Conservation (phyloP, 2,113 vertebrate species). For the Nanger granti region DNA sequence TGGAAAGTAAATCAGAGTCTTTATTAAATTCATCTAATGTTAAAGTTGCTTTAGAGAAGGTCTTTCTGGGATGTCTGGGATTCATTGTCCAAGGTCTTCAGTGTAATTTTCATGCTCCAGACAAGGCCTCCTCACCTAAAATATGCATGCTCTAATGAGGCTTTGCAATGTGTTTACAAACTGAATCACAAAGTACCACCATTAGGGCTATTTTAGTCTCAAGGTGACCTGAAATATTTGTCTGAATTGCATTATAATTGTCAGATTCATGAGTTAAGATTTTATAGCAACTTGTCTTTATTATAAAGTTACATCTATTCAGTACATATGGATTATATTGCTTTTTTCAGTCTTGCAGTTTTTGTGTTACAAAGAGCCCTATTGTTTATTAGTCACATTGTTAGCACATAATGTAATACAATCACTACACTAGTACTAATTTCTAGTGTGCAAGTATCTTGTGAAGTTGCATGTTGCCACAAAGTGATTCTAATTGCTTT, state of each 20-base stretch:
- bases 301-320: not conserved
- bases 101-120: not conserved
- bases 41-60: constrained; percentile 14
- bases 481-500: constrained; percentile 7
- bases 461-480: not conserved
- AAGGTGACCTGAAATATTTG: not conserved
- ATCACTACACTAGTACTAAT: constrained; percentile 4
- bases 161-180: not conserved
- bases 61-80: constrained; percentile 23
- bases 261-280: not conserved
- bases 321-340: not conserved
- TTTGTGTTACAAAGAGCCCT: constrained; percentile 29
- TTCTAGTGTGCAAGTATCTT: not conserved
- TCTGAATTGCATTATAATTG: constrained; percentile 20
- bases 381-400: not conserved
- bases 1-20: constrained; percentile 36
- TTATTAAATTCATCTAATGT: not conserved
- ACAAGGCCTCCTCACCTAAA: not conserved
- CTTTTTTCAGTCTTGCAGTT: not conserved
- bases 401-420: not conserved
- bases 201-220: not conserved
- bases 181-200: not conserved
- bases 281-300: not conserved
- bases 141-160: not conserved
- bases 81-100: constrained; percentile 2